Percentiles rank a stretch among this genome's conserved stretches.
Evolutionary conservation across 2,113 vertebrate genomes (phyloP).

Genomic region (Myiozetetes cayanensis): DNA sequence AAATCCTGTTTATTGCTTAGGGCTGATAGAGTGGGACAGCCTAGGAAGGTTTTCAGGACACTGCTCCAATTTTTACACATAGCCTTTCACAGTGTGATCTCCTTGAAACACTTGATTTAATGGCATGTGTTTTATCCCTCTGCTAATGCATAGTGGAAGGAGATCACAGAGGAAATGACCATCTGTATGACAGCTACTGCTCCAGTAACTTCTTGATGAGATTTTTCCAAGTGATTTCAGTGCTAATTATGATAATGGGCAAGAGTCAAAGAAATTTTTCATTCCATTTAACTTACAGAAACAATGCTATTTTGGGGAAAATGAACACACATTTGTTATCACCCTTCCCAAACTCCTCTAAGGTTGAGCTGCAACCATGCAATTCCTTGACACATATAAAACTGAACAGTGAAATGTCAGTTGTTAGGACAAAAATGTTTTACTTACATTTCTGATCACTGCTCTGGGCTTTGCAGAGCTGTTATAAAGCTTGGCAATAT

Average conservation of each 20-base stretch:
- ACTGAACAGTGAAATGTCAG: background rate
- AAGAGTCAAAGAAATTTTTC: background rate
- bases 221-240: background rate
- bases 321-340: background rate
- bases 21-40: background rate
- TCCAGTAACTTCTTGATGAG: background rate
- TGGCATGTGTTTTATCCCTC: background rate
- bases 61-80: background rate
- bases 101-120: background rate
- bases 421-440: constrained; percentile 8
- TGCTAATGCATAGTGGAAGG: background rate
- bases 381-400: background rate
- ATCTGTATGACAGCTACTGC: background rate
- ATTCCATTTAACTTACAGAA: background rate
- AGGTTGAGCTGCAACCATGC: background rate
- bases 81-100: background rate
- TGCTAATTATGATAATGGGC: background rate
- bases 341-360: background rate
- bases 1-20: background rate
- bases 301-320: background rate
- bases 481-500: background rate
- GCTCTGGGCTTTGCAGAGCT: constrained; percentile 14
- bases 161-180: background rate
- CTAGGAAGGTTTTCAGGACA: background rate
- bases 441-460: background rate